Evolutionary conservation across 2,888 invertebrate species (phyloP), one percentile per base, ranked within the genome.

Genomic region (Agapostemon virescens): DNA sequence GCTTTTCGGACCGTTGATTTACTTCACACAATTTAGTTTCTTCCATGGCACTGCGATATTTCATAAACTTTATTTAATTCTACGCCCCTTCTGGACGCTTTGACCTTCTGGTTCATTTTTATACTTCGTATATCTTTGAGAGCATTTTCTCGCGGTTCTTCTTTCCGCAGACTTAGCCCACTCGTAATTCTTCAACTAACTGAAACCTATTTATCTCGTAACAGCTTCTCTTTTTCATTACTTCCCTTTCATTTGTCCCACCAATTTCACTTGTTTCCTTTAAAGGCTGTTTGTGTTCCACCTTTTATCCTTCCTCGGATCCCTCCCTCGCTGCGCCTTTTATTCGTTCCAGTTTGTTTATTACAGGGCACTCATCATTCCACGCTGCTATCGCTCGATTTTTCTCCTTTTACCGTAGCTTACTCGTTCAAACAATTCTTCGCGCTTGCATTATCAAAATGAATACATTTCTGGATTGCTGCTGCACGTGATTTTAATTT

Each of bases 181-280:
- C 42, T 40, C 68, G 42, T 63, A 69, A 74, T 74, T 68, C 58
- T 49, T 69, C 45, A 45, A 63, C 67, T 63, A 69, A 69, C 74
- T 49, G 30, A 63, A 74, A 69, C 49, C 38, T 30, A 40, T 75
- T 75, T 69, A 64, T 30, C 52, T 64, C 30, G 11, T 71, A 33
- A 61, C 63, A 11, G 17, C 30, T 26, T 42, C 40, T 9, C 55
- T 58, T 70, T 40, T 58, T 40, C 33, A 40, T 23, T 45, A 45
- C 63, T 61, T 52, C 33, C 30, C 61, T 75, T 64, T 68, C 67
- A 67, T 67, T 68, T 58, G 61, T 74, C 69, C 45, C 26, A 38
- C 33, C 45, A 64, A 52, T 69, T 75, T 69, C 40, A 49, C 52
- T 45, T 64, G 63, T 30, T 69, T 42, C 38, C 30, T 69, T 69